Conservation (phyloP, 2,797 vertebrate genomes). For the Cyprinella venusta region DNA sequence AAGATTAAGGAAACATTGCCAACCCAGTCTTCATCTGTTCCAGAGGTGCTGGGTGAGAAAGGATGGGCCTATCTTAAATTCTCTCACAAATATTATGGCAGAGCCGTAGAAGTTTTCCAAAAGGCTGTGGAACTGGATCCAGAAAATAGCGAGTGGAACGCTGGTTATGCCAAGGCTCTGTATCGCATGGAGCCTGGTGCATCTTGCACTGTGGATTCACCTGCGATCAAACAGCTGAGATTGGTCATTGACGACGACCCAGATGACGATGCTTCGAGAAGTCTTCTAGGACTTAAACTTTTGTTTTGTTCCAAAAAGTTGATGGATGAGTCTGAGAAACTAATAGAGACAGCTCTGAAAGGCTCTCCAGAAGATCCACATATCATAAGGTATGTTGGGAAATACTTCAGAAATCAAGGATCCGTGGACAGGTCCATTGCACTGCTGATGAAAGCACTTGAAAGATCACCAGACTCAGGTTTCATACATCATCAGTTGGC, state of each 20-base stretch:
- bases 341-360: slow-evolving; percentile 72
- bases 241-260: slow-evolving; percentile 71
- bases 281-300: slow-evolving; percentile 75
- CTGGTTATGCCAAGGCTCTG: slow-evolving; percentile 72
- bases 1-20: slow-evolving; percentile 57
- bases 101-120: slow-evolving; percentile 75
- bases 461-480: slow-evolving; percentile 60
- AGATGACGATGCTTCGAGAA: slow-evolving; percentile 63
- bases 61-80: slow-evolving; percentile 78
- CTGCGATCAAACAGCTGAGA: slow-evolving; percentile 66
- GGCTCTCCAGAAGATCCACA: slow-evolving; percentile 69
- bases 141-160: slow-evolving; percentile 72
- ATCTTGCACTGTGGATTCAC: fast-evolving
- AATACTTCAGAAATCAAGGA: slow-evolving; percentile 74
- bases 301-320: slow-evolving; percentile 31
- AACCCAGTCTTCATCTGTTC: slow-evolving; percentile 18
- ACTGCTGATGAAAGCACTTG: slow-evolving; percentile 70
- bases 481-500: slow-evolving; percentile 80
- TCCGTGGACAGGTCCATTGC: slow-evolving; percentile 62
- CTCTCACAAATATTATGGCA: slow-evolving; percentile 67
- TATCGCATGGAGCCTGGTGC: slow-evolving; percentile 64
- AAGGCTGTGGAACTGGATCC: slow-evolving; percentile 75
- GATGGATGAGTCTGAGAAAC: slow-evolving; percentile 65
- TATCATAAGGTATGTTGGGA: slow-evolving; percentile 76
- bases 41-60: slow-evolving; percentile 75